phyloP scores from a whole-genome alignment of 2,888 invertebrate species.

The Scotopteryx bipunctaria region DNA sequence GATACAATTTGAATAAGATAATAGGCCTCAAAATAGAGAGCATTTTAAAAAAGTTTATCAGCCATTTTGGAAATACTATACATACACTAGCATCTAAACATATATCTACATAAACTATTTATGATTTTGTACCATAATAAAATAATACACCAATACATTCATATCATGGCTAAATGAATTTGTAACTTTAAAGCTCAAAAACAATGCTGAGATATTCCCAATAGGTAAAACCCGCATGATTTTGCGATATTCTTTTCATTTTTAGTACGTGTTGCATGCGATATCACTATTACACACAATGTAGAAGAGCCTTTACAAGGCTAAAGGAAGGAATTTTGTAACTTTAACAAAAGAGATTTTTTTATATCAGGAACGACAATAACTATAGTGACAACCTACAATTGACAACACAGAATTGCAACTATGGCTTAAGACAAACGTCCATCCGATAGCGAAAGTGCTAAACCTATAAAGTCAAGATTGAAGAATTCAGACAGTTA shows the following conservation, averaged over 20 bases:
- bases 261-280: too few relatives aligned
- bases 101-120: neutral
- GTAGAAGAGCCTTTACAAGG: too few relatives aligned
- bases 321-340: too few relatives aligned
- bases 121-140: constrained; percentile 1
- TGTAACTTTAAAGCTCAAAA: constrained; percentile 1
- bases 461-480: neutral
- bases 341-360: constrained; percentile 8
- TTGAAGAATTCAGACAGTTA: neutral
- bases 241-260: too few relatives aligned
- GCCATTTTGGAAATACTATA: too few relatives aligned
- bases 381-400: constrained; percentile 18
- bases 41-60: neutral
- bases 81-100: too few relatives aligned
- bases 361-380: constrained; percentile 15
- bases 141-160: constrained; percentile 4
- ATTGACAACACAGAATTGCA: constrained; percentile 25
- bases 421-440: constrained; percentile 3
- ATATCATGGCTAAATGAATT: constrained; percentile 3
- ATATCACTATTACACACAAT: too few relatives aligned
- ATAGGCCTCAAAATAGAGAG: constrained; percentile 14
- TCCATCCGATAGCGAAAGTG: constrained; percentile 7
- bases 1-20: neutral
- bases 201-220: too few relatives aligned
- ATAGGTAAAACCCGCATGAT: too few relatives aligned